These are phyloP conservation scores for Macropis europaea DNA, from an alignment of 2,888 invertebrate species.

Conservation along the genomic window DNA sequence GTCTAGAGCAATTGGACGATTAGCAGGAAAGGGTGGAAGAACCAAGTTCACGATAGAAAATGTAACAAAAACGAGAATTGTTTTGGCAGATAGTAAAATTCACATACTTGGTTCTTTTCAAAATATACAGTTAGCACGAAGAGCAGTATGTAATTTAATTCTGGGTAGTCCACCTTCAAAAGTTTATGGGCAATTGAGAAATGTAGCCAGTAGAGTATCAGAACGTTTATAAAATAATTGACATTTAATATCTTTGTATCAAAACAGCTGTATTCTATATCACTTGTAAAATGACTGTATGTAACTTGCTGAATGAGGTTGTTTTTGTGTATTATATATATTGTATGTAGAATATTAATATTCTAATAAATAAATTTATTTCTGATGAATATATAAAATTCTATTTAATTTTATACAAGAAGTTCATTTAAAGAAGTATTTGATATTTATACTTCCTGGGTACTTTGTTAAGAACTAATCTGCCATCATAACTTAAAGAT, in stretches of 20 bases:
- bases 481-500: conserved; percentile 98
- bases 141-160: conserved; percentile 97
- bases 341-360: background rate
- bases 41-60: conserved; percentile 99
- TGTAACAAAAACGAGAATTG: conserved; percentile 98
- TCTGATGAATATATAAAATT: conserved; percentile 38
- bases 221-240: conserved; percentile 87
- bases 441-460: conserved; percentile 97
- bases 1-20: conserved; percentile 96
- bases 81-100: conserved; percentile 97
- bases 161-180: conserved; percentile 98
- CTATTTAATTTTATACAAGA: conserved; percentile 1
- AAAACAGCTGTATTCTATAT: background rate
- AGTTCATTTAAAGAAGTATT: conserved; percentile 85
- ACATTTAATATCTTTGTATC: background rate
- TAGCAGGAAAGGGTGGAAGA: conserved; percentile 98
- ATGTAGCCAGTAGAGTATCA: conserved; percentile 90
- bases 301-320: background rate
- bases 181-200: conserved; percentile 96
- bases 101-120: conserved; percentile 98
- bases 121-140: conserved; percentile 96
- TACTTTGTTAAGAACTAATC: conserved; percentile 95
- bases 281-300: too few relatives aligned
- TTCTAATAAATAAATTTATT: conserved; percentile 53
- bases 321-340: background rate